Base-by-base conservation (phyloP, 2,113 vertebrate genomes). In the Siniperca knerii region DNA sequence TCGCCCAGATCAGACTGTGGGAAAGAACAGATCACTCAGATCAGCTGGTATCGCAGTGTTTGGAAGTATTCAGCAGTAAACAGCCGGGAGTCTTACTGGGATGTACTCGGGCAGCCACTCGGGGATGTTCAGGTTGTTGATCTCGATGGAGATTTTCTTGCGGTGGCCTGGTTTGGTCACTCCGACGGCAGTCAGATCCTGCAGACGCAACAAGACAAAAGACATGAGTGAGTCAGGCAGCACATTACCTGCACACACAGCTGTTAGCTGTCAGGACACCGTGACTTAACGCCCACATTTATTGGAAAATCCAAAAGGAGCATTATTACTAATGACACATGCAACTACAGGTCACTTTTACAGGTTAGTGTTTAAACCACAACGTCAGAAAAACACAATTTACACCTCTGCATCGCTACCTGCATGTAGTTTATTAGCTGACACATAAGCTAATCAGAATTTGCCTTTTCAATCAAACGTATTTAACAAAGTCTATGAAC, bases 81-180 rank as follows among this genome's bases (percentile, higher is more conserved):
- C 3, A 1, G 55, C 4, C 10, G 23, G 8, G 0, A 0, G 58
- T 2, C 92, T 88, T 85, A 99, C 98, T 0, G 98, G 98, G 82
- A 97, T 97, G 90, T 97, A 98, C 84, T 91, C 97, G 1, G 98
- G 98, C 37, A 99, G 96, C 97, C 98, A 99, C 82, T 99, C 98
- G 0, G 97, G 95, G 0, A 99, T 98, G 92, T 89, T 98, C 83
- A 99, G 96, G 93, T 97, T 97, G 84, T 94, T 95, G 0, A 99
- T 99, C 95, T 99, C 98, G 0, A 97, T 97, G 67, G 97, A 97
- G 37, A 99, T 98, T 86, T 99, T 99, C 80, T 99, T 99, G 77
- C 98, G 96, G 91, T 99, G 98, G 16, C 98, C 98, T 0, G 98
- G 98, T 86, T 99, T 99, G 75, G 98, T 99, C 76, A 99, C 98